phyloP scores from a whole-genome alignment of 2,888 invertebrate genomes.

The Salpingus planirostris region DNA sequence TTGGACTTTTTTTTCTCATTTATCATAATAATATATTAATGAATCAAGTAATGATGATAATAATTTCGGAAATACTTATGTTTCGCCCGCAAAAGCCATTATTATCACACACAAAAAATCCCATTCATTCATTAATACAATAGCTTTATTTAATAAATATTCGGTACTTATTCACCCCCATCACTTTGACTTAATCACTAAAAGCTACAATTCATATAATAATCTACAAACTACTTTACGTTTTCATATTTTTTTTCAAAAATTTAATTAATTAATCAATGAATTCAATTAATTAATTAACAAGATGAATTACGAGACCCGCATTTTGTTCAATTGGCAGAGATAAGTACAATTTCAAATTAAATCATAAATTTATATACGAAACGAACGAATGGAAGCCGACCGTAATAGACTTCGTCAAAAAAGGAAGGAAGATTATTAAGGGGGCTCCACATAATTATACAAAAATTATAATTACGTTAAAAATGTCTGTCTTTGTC shows the following conservation, averaged over 20 bases:
- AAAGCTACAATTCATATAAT: too few relatives aligned
- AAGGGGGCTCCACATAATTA: slow-evolving; percentile 19
- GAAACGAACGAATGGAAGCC: slow-evolving; percentile 21
- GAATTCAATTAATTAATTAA: too few relatives aligned
- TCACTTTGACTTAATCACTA: too few relatives aligned
- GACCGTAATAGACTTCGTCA: slow-evolving; percentile 16
- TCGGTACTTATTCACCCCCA: too few relatives aligned
- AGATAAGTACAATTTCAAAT: too few relatives aligned
- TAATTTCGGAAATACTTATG: slow-evolving; percentile 24
- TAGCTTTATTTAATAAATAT: too few relatives aligned
- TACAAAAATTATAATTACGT: background rate
- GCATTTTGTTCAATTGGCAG: slow-evolving; percentile 39
- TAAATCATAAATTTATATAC: too few relatives aligned
- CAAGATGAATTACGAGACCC: slow-evolving; percentile 31
- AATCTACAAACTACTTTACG: too few relatives aligned
- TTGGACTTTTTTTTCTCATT: slow-evolving; percentile 24
- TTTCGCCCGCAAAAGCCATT: slow-evolving; percentile 18
- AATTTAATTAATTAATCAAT: too few relatives aligned
- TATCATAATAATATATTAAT: slow-evolving; percentile 12
- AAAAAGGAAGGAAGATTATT: slow-evolving; percentile 5
- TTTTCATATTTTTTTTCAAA: too few relatives aligned
- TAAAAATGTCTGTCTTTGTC: slow-evolving; percentile 21
- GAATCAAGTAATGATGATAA: slow-evolving; percentile 26
- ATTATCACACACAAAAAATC: slow-evolving; percentile 5
- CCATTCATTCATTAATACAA: background rate